Percentiles rank a stretch among this genome's conserved stretches.
Evolutionary conservation across 2,797 vertebrate genomes (phyloP).

Genomic region (Acrocephalus scirpaceus): DNA sequence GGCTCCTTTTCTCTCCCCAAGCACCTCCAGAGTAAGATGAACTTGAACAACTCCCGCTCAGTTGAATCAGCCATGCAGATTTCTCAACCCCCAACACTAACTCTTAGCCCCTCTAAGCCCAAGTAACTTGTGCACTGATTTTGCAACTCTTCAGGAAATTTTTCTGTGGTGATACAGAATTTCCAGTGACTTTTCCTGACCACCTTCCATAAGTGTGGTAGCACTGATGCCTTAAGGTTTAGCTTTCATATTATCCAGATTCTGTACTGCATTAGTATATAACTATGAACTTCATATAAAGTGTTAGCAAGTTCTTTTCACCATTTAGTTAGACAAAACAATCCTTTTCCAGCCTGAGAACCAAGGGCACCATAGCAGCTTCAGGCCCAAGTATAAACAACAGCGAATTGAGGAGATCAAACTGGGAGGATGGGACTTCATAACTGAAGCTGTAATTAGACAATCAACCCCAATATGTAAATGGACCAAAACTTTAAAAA

Average conservation of each 20-base stretch:
- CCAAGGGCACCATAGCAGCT: not conserved
- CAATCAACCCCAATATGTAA: not conserved
- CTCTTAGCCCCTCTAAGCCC: not conserved
- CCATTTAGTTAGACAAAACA: not conserved
- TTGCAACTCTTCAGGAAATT: not conserved
- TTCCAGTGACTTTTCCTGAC: not conserved
- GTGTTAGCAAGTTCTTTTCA: not conserved
- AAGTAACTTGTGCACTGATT: not conserved
- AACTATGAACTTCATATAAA: not conserved
- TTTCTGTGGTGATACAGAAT: not conserved
- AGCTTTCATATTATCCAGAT: not conserved
- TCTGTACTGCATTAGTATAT: not conserved
- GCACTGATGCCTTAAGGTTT: not conserved
- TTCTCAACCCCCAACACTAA: fast-evolving
- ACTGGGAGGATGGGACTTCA: not conserved
- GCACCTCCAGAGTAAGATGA: not conserved
- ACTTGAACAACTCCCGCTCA: not conserved
- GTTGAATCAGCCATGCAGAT: not conserved
- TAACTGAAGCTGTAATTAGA: not conserved
- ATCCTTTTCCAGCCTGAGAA: not conserved
- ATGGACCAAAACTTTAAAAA: not conserved
- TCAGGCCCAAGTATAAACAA: not conserved
- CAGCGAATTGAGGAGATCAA: not conserved
- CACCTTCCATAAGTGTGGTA: not conserved
- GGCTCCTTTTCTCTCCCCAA: not conserved